Evolutionary conservation across 2,888 invertebrate genomes (phyloP), one percentile per base, ranked within the genome.

Genomic region (Pristionchus mayeri): DNA sequence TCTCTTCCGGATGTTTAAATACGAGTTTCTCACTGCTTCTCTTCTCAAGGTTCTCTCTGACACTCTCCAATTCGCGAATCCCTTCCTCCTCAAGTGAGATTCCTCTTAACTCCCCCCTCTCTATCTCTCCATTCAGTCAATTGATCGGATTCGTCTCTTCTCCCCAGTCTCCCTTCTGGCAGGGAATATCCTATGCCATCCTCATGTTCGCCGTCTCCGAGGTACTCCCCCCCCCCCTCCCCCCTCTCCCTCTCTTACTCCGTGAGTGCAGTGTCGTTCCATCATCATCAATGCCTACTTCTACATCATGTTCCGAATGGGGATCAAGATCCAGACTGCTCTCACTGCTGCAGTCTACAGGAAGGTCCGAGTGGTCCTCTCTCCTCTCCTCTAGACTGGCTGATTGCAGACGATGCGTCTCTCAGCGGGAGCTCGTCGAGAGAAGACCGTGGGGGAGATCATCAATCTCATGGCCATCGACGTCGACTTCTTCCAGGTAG

Each of bases 1-100:
- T 0, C 94, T 99, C 76, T 95, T 96, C 89, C 95, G 95, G 93
- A 96, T 97, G 7, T 98, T 97, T 93, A 97, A 97, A 76, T 95
- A 95, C 0, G 96, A 96, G 84, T 97, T 97, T 93, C 86, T 97
- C 1, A 95, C 97, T 90, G 97, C 97, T n/a, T 95, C 96, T 0
- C 50, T 85, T 0, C 84, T 92, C 81, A 92, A 92, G 86, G 80
- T 85, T 30, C 11, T 6, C 34, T 3, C 9, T 21, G 92, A 92
- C 79, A 89, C 90, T 6, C 93, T 98, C 84, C 96, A 96, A 88
- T 98, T 98, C 93, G 95, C 96, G 63, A 97, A 96, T 90, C 98
- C 98, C 0, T 96, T 96, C 93, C 94, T 98, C 90, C 95, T 97
- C 86, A 95, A 95, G 97, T 97, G 94, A 95, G 94, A 81, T 30